Percentiles rank a stretch among this genome's conserved stretches.
Conservation (phyloP, 2,113 vertebrate genomes). For the Clupea harengus region DNA sequence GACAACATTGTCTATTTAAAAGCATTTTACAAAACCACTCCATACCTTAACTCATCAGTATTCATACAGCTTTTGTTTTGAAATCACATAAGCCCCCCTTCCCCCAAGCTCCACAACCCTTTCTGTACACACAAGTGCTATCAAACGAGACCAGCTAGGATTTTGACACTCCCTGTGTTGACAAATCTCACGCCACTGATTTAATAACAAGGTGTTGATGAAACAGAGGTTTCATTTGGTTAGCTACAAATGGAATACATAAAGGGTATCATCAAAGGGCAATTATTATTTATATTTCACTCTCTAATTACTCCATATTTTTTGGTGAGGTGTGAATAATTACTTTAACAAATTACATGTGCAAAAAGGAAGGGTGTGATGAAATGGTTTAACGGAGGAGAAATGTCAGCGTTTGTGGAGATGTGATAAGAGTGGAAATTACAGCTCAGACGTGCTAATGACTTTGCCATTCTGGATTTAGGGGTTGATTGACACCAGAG, state of each 20-base stretch:
- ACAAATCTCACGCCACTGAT: background rate
- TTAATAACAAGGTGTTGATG: background rate
- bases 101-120: background rate
- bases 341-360: conserved; percentile 24
- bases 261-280: background rate
- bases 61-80: background rate
- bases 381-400: conserved; percentile 50
- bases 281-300: conserved; percentile 2
- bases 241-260: background rate
- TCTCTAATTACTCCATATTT: background rate
- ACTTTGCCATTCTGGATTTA: conserved; percentile 53
- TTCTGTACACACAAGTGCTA: background rate
- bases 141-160: background rate
- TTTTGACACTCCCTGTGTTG: background rate
- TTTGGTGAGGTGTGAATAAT: conserved; percentile 45
- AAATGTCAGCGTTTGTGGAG: conserved; percentile 51
- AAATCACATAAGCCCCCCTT: background rate
- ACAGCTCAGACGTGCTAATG: conserved; percentile 56
- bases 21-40: too few relatives aligned
- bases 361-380: conserved; percentile 31
- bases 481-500: conserved; percentile 39
- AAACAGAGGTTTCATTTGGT: conserved; percentile 16
- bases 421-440: conserved; percentile 57
- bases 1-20: background rate
- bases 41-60: background rate